Conservation (phyloP, 2,797 vertebrate species). For the Thalassophryne amazonica region DNA sequence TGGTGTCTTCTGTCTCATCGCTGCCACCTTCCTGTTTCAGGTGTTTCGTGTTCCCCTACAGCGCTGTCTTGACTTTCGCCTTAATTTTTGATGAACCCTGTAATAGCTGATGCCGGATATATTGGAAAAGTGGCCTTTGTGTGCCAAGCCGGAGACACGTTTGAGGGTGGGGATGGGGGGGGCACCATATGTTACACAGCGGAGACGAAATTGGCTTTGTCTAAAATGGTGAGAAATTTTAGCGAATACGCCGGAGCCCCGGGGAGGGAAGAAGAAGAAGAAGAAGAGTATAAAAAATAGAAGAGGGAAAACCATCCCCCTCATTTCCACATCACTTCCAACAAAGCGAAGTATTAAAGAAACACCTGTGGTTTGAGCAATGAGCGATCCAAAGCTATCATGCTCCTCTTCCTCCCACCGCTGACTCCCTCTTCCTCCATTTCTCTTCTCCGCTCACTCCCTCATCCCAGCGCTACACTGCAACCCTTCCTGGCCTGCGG, state of each 20-base stretch:
- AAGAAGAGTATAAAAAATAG: constrained; percentile 1
- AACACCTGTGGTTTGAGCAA: constrained; percentile 79
- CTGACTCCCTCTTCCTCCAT: constrained; percentile 14
- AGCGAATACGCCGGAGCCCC: constrained; percentile 34
- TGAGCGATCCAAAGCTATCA: constrained; percentile 51
- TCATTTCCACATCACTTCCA: constrained; percentile 57
- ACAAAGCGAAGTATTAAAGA: constrained; percentile 74
- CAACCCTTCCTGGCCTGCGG: constrained; percentile 50
- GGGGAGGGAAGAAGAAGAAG: constrained; percentile 41
- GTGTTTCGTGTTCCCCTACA: constrained; percentile 46
- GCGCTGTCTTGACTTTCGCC: constrained; percentile 48
- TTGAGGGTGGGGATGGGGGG: constrained; percentile 42
- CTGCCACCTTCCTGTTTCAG: constrained; percentile 33
- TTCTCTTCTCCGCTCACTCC: constrained; percentile 3
- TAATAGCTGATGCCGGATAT: constrained; percentile 65
- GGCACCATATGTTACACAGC: constrained; percentile 63
- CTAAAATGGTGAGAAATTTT: constrained; percentile 49
- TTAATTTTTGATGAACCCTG: constrained; percentile 77
- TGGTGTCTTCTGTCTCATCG: constrained; percentile 25
- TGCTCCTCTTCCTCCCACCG: neutral
- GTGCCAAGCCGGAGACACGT: constrained; percentile 28
- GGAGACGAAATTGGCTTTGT: constrained; percentile 67
- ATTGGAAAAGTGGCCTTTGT: constrained; percentile 62
- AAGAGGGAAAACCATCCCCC: constrained; percentile 11
- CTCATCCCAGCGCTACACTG: constrained; percentile 23